Evolutionary conservation across 2,113 vertebrate genomes (phyloP).

Genomic region (Alexandromys fortis): DNA sequence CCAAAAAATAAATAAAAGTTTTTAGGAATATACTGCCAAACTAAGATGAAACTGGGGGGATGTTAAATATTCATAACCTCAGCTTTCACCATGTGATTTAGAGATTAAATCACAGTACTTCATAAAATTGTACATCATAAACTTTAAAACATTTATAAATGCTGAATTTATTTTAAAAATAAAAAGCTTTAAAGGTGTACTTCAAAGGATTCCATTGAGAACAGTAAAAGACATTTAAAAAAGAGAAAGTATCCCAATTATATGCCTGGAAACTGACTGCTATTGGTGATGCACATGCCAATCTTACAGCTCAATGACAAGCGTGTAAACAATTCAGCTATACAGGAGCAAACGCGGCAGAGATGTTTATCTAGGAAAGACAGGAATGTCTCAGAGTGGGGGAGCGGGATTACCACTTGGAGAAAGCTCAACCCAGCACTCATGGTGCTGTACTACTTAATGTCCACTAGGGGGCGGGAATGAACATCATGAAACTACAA

Average conservation of each 20-base stretch:
- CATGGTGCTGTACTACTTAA: neutral
- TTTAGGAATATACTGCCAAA: neutral
- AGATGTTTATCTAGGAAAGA: neutral
- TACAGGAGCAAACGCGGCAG: neutral
- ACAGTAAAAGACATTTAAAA: neutral
- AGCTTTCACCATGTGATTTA: neutral
- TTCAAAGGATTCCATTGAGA: neutral
- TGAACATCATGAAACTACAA: too few relatives aligned
- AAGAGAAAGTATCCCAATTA: neutral
- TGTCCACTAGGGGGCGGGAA: too few relatives aligned
- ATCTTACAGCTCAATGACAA: neutral
- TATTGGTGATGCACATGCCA: neutral
- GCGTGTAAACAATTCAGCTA: neutral
- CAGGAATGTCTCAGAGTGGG: neutral
- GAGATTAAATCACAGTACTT: neutral
- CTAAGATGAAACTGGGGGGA: neutral
- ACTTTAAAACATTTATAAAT: too few relatives aligned
- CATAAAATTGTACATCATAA: neutral
- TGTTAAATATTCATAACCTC: neutral
- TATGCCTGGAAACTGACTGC: neutral
- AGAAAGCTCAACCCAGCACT: neutral
- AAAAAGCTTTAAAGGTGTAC: neutral
- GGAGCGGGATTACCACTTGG: rapidly evolving
- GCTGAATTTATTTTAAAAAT: too few relatives aligned
- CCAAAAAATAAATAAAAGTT: neutral